Evolutionary conservation across 2,797 vertebrate genomes (phyloP).

Genomic region (Geotrypetes seraphini): DNA sequence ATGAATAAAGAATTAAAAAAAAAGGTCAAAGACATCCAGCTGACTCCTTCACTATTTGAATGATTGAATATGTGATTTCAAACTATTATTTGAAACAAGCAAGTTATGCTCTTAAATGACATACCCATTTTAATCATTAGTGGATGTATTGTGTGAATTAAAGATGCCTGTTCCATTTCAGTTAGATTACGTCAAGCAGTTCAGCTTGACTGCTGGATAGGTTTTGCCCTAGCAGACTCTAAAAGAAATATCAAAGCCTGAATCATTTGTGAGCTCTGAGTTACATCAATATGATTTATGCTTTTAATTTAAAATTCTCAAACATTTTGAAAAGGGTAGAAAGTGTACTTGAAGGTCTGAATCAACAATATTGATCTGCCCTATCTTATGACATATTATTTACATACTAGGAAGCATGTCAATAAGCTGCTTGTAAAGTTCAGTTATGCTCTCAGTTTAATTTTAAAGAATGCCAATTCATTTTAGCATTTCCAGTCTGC

Average conservation of each 20-base stretch:
- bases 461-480: conserved; percentile 2
- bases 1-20: too few relatives aligned
- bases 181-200: conserved; percentile 29
- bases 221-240: conserved; percentile 25
- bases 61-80: neutral
- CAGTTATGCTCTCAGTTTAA: conserved; percentile 6
- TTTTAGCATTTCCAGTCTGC: conserved; percentile 1
- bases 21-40: neutral
- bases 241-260: conserved; percentile 31
- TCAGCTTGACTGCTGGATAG: conserved; percentile 28
- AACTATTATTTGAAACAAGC: conserved; percentile 4
- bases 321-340: conserved; percentile 2
- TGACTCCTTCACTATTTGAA: neutral
- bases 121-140: conserved; percentile 11
- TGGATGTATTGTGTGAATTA: conserved; percentile 13
- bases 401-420: conserved; percentile 1
- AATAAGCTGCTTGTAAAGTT: neutral
- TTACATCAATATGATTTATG: conserved; percentile 32
- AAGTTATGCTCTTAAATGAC: conserved; percentile 3
- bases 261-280: conserved; percentile 29
- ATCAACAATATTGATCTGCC: conserved; percentile 13
- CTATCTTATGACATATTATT: conserved; percentile 3
- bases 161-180: conserved; percentile 33
- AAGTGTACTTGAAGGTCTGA: conserved; percentile 11
- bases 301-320: conserved; percentile 42